phyloP scores from a whole-genome alignment of 2,113 vertebrate genomes.

The Vombatus ursinus region DNA sequence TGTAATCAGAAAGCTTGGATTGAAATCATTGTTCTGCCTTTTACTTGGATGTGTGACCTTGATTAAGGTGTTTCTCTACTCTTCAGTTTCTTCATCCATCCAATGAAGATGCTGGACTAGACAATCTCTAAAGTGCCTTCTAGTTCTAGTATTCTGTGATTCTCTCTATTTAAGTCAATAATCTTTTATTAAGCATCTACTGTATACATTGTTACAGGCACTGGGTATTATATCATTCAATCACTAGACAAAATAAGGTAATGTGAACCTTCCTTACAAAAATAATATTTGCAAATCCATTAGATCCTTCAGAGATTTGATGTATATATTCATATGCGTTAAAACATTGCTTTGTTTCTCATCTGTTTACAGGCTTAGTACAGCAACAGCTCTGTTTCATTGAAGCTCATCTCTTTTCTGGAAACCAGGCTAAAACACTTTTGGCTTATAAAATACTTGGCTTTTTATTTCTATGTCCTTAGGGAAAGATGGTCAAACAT shows the following conservation, averaged over 20 bases:
- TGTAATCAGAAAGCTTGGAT: neutral
- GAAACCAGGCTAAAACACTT: neutral
- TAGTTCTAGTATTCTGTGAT: neutral
- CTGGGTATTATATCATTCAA: neutral
- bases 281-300: neutral
- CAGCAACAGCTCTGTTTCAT: conserved; percentile 64
- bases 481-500: conserved; percentile 8
- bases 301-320: neutral
- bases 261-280: conserved; percentile 19
- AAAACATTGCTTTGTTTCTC: conserved; percentile 11
- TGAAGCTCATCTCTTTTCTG: conserved; percentile 64
- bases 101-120: neutral
- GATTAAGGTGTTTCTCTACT: neutral
- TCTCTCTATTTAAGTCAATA: neutral
- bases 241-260: neutral
- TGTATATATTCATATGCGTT: conserved; percentile 15
- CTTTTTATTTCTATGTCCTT: neutral
- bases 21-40: neutral
- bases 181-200: neutral
- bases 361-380: conserved; percentile 57
- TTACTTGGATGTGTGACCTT: neutral
- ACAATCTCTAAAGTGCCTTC: neutral
- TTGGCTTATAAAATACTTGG: neutral
- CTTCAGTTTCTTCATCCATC: neutral
- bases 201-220: neutral